These are phyloP conservation scores for Brachynemurus nebulosus DNA, from an alignment of 2,888 invertebrate genomes.

Conservation along the genomic window DNA sequence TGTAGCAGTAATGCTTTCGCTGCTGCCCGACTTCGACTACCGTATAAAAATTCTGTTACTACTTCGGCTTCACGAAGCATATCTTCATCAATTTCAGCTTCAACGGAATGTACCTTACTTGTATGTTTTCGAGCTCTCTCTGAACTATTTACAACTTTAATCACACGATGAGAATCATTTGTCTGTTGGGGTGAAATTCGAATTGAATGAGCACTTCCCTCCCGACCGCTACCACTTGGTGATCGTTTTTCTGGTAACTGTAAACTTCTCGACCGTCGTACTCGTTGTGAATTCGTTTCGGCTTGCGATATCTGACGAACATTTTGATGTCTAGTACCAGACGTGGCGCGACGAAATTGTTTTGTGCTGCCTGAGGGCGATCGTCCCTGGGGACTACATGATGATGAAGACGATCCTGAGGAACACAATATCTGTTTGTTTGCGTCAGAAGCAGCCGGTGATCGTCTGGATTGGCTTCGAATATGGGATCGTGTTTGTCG, in stretches of 20 bases:
- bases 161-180: constrained; percentile 28
- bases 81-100: constrained; percentile 30
- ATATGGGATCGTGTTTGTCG: constrained; percentile 24
- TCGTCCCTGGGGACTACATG: constrained; percentile 22
- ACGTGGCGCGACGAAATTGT: constrained; percentile 10
- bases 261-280: constrained; percentile 42
- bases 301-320: constrained; percentile 20
- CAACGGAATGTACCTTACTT: constrained; percentile 7
- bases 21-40: constrained; percentile 36
- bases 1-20: constrained; percentile 35
- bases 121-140: background rate
- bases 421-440: constrained; percentile 24
- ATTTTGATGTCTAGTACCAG: constrained; percentile 13
- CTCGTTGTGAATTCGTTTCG: constrained; percentile 25
- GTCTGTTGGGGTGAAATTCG: constrained; percentile 30
- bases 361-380: constrained; percentile 20
- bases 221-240: constrained; percentile 21
- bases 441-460: constrained; percentile 29
- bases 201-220: constrained; percentile 17
- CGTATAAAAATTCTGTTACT: constrained; percentile 41
- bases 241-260: constrained; percentile 46
- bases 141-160: constrained; percentile 27
- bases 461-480: constrained; percentile 24
- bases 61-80: constrained; percentile 39
- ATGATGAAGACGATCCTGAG: constrained; percentile 26